Evolutionary conservation across 2,888 invertebrate genomes (phyloP).

Genomic region (Hydraecia micacea): DNA sequence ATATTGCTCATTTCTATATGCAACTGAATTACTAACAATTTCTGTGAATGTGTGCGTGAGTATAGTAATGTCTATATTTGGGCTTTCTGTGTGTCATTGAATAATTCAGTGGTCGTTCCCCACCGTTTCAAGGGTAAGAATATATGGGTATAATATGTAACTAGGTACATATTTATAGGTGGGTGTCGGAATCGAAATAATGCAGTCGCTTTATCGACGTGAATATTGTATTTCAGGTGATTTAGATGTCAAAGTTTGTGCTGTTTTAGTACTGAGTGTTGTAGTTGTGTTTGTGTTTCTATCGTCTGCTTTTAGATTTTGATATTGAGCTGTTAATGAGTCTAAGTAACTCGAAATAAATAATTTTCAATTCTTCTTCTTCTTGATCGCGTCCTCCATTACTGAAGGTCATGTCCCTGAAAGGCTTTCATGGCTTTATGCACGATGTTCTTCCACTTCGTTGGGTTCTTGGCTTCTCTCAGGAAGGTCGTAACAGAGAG

Average conservation of each 20-base stretch:
- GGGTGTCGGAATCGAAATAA: slow-evolving; percentile 73
- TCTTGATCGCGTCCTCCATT: not conserved
- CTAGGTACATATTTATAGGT: slow-evolving; percentile 75
- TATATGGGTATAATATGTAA: slow-evolving; percentile 82
- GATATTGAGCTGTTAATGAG: not conserved
- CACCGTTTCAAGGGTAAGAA: slow-evolving; percentile 89
- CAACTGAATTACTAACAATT: slow-evolving; percentile 67
- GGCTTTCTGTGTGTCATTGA: slow-evolving; percentile 89
- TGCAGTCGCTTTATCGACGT: slow-evolving; percentile 77
- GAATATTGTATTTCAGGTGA: slow-evolving; percentile 72
- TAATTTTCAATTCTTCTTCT: not conserved
- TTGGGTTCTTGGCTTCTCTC: no score
- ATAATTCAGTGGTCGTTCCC: slow-evolving; percentile 89
- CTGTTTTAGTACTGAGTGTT: slow-evolving; percentile 21
- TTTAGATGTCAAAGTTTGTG: slow-evolving; percentile 54
- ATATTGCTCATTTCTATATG: slow-evolving; percentile 81
- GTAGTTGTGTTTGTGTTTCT: slow-evolving; percentile 9
- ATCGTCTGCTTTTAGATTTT: not conserved
- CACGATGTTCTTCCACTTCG: no score
- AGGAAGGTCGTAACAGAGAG: no score
- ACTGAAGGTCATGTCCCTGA: not conserved
- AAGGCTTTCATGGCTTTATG: not conserved
- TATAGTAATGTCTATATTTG: slow-evolving; percentile 88
- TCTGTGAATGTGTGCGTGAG: slow-evolving; percentile 76
- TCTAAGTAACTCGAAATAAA: not conserved